Percentiles rank a stretch among this genome's conserved stretches.
Evolutionary conservation across 2,888 invertebrate species (phyloP).

Genomic region (Sericinus montela): DNA sequence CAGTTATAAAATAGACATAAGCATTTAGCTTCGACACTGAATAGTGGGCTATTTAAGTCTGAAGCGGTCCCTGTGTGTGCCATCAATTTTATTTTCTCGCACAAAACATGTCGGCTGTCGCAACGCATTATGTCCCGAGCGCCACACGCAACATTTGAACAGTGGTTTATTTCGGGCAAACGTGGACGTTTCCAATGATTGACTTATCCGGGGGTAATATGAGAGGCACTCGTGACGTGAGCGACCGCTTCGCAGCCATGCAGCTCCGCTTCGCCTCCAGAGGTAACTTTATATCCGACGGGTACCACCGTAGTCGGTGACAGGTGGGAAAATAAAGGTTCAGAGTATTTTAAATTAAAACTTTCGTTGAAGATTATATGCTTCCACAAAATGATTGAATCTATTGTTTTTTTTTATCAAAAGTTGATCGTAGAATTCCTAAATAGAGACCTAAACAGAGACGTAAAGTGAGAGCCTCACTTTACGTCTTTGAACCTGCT

Average conservation of each 20-base stretch:
- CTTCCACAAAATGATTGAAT: too few species aligned
- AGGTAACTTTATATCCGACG: slow-evolving; percentile 51
- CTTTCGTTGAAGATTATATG: too few species aligned
- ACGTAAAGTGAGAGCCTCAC: too few species aligned
- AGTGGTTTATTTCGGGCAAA: slow-evolving; percentile 74
- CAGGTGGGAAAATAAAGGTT: slow-evolving; percentile 52
- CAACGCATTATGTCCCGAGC: slow-evolving; percentile 69
- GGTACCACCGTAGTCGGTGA: slow-evolving; percentile 35
- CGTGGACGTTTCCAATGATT: slow-evolving; percentile 75
- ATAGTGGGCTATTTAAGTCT: slow-evolving; percentile 72
- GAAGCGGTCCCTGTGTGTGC: slow-evolving; percentile 62
- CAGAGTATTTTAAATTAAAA: slow-evolving; percentile 22
- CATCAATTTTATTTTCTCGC: slow-evolving; percentile 79
- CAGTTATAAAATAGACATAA: slow-evolving; percentile 74
- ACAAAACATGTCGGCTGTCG: slow-evolving; percentile 78
- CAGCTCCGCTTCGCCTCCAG: slow-evolving; percentile 37
- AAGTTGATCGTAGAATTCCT: too few species aligned
- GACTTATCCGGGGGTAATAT: slow-evolving; percentile 79
- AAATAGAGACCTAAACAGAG: too few species aligned
- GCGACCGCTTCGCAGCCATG: slow-evolving; percentile 27
- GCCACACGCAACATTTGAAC: slow-evolving; percentile 73
- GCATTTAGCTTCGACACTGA: slow-evolving; percentile 68
- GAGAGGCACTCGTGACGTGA: slow-evolving; percentile 61
- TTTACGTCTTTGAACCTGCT: too few species aligned
- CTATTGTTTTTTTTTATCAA: too few species aligned